These are phyloP conservation scores for Coecobrya sp. DNA, from an alignment of 2,888 invertebrate genomes.

Conservation along the genomic window DNA sequence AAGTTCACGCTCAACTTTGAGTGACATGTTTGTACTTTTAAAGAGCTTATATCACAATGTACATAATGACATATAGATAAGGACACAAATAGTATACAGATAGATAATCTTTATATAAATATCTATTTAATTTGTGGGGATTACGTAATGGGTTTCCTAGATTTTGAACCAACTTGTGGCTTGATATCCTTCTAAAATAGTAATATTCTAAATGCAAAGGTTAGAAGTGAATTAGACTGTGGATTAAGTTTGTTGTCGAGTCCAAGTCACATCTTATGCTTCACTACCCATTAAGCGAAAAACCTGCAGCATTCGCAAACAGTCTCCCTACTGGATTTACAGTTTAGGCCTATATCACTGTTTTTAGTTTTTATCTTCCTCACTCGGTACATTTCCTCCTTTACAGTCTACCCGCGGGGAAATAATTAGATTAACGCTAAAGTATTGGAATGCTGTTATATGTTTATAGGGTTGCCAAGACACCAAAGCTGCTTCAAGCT, in stretches of 20 bases:
- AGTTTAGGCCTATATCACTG: background rate
- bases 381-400: background rate
- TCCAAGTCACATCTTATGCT: background rate
- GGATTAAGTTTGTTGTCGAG: background rate
- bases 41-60: too few relatives aligned
- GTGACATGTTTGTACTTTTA: too few relatives aligned
- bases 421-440: constrained; percentile 64
- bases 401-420: background rate
- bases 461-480: constrained; percentile 82
- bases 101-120: too few relatives aligned
- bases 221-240: background rate
- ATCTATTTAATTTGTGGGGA: too few relatives aligned
- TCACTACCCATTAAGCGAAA: background rate
- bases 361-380: background rate
- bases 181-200: too few relatives aligned
- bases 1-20: background rate
- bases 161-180: too few relatives aligned
- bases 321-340: too few relatives aligned
- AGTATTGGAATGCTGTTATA: constrained; percentile 43
- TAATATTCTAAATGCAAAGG: background rate
- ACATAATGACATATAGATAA: too few relatives aligned
- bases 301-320: background rate
- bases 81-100: too few relatives aligned
- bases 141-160: too few relatives aligned
- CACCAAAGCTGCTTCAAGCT: constrained; percentile 91